Evolutionary conservation across 2,888 invertebrate genomes (phyloP), one percentile per base, ranked within the genome.

Genomic region (Rhodophaea formosa): DNA sequence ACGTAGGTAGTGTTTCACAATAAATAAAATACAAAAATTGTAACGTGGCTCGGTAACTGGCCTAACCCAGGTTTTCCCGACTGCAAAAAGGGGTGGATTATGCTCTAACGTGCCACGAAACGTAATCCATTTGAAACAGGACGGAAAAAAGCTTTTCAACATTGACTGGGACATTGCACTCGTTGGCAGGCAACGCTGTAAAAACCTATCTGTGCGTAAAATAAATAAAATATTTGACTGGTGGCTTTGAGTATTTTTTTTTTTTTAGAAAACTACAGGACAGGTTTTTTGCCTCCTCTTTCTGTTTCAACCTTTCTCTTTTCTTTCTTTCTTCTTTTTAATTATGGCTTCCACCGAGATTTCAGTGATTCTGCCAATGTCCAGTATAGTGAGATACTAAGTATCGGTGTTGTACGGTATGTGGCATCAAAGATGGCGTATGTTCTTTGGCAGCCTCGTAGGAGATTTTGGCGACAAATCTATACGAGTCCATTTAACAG

Each of bases 21-120:
- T 35, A 35, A 10, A 35, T 10, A 32, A 32, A 35, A 35, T 35
- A 35, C 35, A 35, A 8, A 35, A 35, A 35, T 35, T 35, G 35
- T 35, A 10, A 35, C 35, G 12, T 35, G 35, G 35, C 35, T 35
- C 35, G 8, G 35, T 35, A 35, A 35, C 35, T 35, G 35, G 7
- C 32, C 32, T 32, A 32, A 32, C 32, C 32, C 32, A 32, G 32
- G 7, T 32, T 32, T 32, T 32, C 35, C 35, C 35, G 35, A 35
- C 35, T 35, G 3, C 35, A 35, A 35, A 35, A 35, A 35, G 10
- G 3, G 12, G n/a, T n/a, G 35, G 6, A 35, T 35, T 8, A 35
- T 8, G 12, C 35, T 8, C 42, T 42, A 53, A 43, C 43, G 53
- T 43, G 53, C 39, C 53, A 53, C 42, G 42, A 35, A 35, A 35